phyloP scores from a whole-genome alignment of 2,797 vertebrate genomes.

The Galagoides demidoff region DNA sequence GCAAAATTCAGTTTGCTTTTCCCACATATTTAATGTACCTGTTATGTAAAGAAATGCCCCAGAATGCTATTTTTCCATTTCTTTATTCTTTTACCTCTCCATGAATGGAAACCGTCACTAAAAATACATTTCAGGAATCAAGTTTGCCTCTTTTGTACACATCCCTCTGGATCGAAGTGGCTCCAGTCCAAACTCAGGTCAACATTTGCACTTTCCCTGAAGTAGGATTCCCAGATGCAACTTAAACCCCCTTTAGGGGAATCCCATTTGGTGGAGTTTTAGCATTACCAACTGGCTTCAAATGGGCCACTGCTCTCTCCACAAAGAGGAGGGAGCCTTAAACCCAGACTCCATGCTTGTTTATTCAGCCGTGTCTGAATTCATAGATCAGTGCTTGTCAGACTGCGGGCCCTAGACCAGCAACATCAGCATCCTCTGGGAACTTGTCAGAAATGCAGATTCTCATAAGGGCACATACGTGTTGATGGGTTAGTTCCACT shows the following conservation, averaged over 20 bases:
- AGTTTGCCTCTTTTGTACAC: background rate
- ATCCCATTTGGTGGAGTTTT: slow-evolving; percentile 38
- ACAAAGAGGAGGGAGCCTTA: background rate
- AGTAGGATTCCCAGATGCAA: background rate
- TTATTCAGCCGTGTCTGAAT: slow-evolving; percentile 34
- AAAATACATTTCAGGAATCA: slow-evolving; percentile 38
- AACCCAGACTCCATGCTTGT: background rate
- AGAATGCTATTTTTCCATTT: background rate
- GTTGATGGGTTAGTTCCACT: no score
- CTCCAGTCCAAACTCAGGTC: slow-evolving; percentile 41
- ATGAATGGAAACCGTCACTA: background rate
- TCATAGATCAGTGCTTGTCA: background rate
- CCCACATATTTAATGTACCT: background rate
- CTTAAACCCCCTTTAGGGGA: slow-evolving; percentile 47
- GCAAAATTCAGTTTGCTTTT: slow-evolving; percentile 5
- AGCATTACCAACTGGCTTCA: slow-evolving; percentile 32
- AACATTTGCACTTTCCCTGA: slow-evolving; percentile 69
- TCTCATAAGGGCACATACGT: background rate
- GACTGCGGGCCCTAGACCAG: background rate
- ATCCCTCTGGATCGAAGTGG: slow-evolving; percentile 49
- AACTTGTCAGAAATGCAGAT: background rate
- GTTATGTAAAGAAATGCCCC: background rate
- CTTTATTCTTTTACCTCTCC: background rate
- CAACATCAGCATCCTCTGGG: background rate
- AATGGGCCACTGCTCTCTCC: background rate